Evolutionary conservation across 2,888 invertebrate genomes (phyloP).

Genomic region (Parnassius mnemosyne): DNA sequence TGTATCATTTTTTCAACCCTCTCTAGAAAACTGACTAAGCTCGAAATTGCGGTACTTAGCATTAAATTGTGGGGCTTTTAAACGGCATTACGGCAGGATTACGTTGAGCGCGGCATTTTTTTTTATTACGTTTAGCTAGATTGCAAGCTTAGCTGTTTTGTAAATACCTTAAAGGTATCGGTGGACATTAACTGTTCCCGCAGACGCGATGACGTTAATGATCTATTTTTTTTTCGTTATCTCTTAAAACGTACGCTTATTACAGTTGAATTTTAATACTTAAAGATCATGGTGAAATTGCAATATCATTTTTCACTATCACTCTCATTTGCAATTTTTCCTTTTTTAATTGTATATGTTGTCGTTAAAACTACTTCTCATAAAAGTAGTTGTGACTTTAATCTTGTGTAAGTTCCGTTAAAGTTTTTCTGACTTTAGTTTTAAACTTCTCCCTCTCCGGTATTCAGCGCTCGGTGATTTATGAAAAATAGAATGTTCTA

Average conservation of each 20-base stretch:
- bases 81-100: constrained; percentile 69
- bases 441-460: constrained; percentile 61
- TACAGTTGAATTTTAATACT: constrained; percentile 56
- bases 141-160: constrained; percentile 69
- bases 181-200: constrained; percentile 64
- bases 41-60: constrained; percentile 76
- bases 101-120: constrained; percentile 55
- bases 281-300: constrained; percentile 51
- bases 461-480: constrained; percentile 70
- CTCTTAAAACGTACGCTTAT: constrained; percentile 69
- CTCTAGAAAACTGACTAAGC: constrained; percentile 57
- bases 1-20: constrained; percentile 75
- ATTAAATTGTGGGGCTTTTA: constrained; percentile 75
- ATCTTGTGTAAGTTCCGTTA: constrained; percentile 66
- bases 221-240: constrained; percentile 69
- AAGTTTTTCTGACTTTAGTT: constrained; percentile 68
- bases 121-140: constrained; percentile 59
- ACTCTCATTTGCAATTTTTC: constrained; percentile 40
- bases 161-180: constrained; percentile 78
- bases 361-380: constrained; percentile 64
- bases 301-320: constrained; percentile 38
- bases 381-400: constrained; percentile 74
- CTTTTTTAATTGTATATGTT: constrained; percentile 52
- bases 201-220: constrained; percentile 73
- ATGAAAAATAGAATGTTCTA: constrained; percentile 70